Conservation (phyloP, 2,797 vertebrate species). For the Phrynocephalus vlangalii region DNA sequence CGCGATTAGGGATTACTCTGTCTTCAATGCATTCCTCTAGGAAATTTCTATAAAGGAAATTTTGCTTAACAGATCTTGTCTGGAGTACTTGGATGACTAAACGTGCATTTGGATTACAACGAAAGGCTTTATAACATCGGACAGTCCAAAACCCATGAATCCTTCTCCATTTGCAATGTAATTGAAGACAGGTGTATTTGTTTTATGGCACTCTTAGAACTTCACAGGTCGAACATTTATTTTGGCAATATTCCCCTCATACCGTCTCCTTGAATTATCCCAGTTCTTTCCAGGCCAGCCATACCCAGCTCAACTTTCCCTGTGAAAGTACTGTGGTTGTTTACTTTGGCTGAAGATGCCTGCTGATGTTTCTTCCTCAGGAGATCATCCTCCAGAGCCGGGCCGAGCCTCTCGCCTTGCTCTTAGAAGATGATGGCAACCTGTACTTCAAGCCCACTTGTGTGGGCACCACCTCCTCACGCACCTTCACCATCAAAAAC, state of each 20-base stretch:
- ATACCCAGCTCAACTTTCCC: not conserved
- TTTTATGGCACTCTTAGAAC: constrained; percentile 10
- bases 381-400: constrained; percentile 82
- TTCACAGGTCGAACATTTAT: not conserved
- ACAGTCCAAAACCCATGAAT: not conserved
- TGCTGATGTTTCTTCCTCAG: constrained; percentile 71
- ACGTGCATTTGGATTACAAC: too few species aligned
- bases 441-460: constrained; percentile 88
- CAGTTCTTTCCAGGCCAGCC: not conserved
- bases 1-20: too few species aligned
- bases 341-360: constrained; percentile 11
- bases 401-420: constrained; percentile 80
- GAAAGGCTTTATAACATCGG: not conserved
- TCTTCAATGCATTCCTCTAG: too few species aligned
- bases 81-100: not conserved
- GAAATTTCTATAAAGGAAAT: too few species aligned
- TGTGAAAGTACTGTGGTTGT: constrained; percentile 12
- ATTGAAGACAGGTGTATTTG: not conserved
- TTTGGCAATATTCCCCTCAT: not conserved
- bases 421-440: constrained; percentile 79
- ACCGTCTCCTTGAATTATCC: constrained; percentile 29
- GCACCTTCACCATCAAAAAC: constrained; percentile 83
- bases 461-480: constrained; percentile 79
- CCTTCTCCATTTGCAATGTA: not conserved
- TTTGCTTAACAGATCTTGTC: not conserved